Base-by-base conservation (phyloP, 1,140 invertebrate genomes). In the Stegodyphus dumicola region DNA sequence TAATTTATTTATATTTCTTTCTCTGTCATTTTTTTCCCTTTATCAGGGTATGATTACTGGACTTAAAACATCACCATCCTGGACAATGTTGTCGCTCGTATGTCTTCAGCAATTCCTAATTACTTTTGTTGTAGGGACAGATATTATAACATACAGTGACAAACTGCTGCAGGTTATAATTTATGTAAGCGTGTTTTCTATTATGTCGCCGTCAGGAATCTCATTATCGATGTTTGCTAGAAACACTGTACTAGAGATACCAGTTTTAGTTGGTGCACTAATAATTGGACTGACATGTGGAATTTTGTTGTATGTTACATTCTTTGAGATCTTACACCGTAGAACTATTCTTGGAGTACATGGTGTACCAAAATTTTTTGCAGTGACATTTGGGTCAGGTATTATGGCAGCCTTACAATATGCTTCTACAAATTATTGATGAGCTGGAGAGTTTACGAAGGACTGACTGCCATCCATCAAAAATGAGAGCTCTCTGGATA, bases 221-320 rank as follows among this genome's bases (percentile, higher is more conserved):
- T 17, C 7, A 10, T 17, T 75, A 0, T 7, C 60, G 5, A 75
- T 75, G 70, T 17, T 83, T 54, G 53, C 33, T 4, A 15, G 53
- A 5, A 33, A 33, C 3, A n/a, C 56, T 5, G 33, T 75, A 5
- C 10, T 18, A 33, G 56, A 33, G 6, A 33, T 75, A 2, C 18
- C 71, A 11, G 11, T 13, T 6, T 65, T 66, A 33, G 54, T 49
- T 1, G 48, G 33, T 6, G 66, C 53, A 15, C 7, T 54, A 5
- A 49, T 33, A 1, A 52, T 13, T 17, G 80, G 54, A 33, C 7
- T 73, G 6, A 13, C 64, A 1, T 83, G 80, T 56, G 80, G 80
- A 4, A 52, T 53, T 10, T 48, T 83, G n/a, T n/a, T 83, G 7
- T 83, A 83, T n/a, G 13, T 75, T 15, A 83, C 71, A 4, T 83